Conservation (phyloP, 2,797 vertebrate species). For the Mormyrops boulengeri region DNA sequence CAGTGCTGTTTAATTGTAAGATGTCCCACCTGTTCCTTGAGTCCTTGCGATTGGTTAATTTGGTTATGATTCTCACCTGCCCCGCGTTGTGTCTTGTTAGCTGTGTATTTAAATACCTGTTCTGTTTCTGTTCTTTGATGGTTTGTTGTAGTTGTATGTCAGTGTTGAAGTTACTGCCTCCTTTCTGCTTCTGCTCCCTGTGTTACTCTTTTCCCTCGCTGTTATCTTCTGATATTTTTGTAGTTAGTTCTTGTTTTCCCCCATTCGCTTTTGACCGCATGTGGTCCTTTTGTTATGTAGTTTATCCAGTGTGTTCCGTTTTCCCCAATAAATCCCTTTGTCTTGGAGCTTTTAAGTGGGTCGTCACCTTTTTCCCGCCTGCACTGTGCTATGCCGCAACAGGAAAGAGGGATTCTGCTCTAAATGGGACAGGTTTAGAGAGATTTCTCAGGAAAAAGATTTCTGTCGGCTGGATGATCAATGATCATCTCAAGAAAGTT, state of each 20-base stretch:
- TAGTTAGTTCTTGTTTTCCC: not conserved
- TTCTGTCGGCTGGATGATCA: not conserved
- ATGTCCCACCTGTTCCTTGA: too few relatives aligned
- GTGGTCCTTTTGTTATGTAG: not conserved
- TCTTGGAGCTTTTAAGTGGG: not conserved
- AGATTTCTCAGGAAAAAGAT: not conserved
- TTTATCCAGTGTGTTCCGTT: not conserved
- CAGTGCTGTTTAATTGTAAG: too few relatives aligned
- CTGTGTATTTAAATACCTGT: too few relatives aligned
- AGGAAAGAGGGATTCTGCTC: not conserved
- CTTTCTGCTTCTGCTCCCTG: too few relatives aligned
- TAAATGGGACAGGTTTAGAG: not conserved
- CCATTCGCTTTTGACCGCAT: not conserved
- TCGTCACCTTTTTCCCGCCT: not conserved
- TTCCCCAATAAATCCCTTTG: not conserved
- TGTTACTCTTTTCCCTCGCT: not conserved
- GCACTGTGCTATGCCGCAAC: not conserved
- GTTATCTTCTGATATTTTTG: not conserved
- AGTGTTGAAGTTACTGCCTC: too few relatives aligned
- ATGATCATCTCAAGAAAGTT: not conserved
- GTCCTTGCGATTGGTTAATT: too few relatives aligned
- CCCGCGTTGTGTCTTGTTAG: too few relatives aligned
- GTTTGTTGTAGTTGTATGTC: too few relatives aligned
- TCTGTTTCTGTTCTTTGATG: too few relatives aligned
- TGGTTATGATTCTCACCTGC: too few relatives aligned